These are phyloP conservation scores for Atta texana DNA, from an alignment of 1,140 invertebrate species.

Conservation along the genomic window DNA sequence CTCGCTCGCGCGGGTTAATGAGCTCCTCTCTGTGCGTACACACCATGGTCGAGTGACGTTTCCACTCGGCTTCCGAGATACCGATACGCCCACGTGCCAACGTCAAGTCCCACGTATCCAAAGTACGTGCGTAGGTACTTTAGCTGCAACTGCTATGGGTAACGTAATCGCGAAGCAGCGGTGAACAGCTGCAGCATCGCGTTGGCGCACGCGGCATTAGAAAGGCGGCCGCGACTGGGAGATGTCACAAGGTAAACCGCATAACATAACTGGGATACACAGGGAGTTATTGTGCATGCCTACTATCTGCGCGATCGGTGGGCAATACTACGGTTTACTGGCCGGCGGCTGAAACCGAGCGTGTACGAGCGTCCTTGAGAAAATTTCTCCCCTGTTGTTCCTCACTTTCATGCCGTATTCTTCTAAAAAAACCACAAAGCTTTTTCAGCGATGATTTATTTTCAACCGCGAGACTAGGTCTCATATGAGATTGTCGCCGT, in stretches of 20 bases:
- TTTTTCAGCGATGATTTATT: slow-evolving; percentile 40
- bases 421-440: background rate
- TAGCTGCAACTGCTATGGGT: background rate
- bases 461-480: slow-evolving; percentile 19
- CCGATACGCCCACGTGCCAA: slow-evolving; percentile 68
- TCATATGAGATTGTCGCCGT: slow-evolving; percentile 24
- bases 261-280: slow-evolving; percentile 81
- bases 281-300: slow-evolving; percentile 79
- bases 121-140: slow-evolving; percentile 26
- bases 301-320: slow-evolving; percentile 67
- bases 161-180: slow-evolving; percentile 49
- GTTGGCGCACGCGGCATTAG: slow-evolving; percentile 78
- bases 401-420: background rate
- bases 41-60: slow-evolving; percentile 56
- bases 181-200: slow-evolving; percentile 40
- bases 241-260: slow-evolving; percentile 85
- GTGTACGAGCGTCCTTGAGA: slow-evolving; percentile 60
- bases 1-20: slow-evolving; percentile 68
- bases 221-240: slow-evolving; percentile 80
- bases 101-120: slow-evolving; percentile 58
- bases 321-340: slow-evolving; percentile 16
- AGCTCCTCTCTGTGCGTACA: slow-evolving; percentile 57
- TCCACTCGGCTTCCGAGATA: slow-evolving; percentile 70
- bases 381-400: slow-evolving; percentile 52
- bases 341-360: slow-evolving; percentile 45